Evolutionary conservation across 2,888 invertebrate genomes (phyloP), one percentile per base, ranked within the genome.

Genomic region (Ennomos erosarius): DNA sequence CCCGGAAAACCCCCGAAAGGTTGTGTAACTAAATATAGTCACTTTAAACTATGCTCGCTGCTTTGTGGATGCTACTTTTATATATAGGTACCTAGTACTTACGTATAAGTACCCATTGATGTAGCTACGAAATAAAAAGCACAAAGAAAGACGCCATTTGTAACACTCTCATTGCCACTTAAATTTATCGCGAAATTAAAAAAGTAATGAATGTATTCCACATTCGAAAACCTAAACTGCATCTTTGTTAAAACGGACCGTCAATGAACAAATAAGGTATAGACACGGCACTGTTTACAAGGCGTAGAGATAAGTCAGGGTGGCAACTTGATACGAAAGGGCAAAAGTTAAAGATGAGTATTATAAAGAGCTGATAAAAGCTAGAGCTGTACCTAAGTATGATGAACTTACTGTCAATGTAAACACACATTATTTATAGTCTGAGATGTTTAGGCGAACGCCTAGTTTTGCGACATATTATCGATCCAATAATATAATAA

Each of bases 281-380:
- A 80, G 79, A 85, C 79, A 80, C 69, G 68, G 64, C 64, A 57
- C 71, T 84, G 82, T 85, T 78, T 79, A 77, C 74, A 74, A 77
- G 76, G 81, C 80, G 82, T 76, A 73, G 37, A 76, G 87, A 86
- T 87, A 88, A 87, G 73, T 64, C 80, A 72, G 82, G 86, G 85
- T 89, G 87, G 88, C 80, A 87, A 89, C 88, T 73, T 80, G 89
- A 89, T 89, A 89, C 67, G 53, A 67, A 68, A 70, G 89, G 83
- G 76, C 86, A 90, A 84, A 84, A 78, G 89, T 83, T 84, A 50
- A 85, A 89, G 88, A 88, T 84, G 86, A 78, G 77, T 75, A 78
- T 78, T 81, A 80, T 51, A 42, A 33, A 44, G 52, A 46, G 70
- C 54, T 68, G 88, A 89, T 88, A 88, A 72, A 6, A 67, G 70